Evolutionary conservation across 2,888 invertebrate genomes (phyloP), one percentile per base, ranked within the genome.

Genomic region (Conomelus anceps): DNA sequence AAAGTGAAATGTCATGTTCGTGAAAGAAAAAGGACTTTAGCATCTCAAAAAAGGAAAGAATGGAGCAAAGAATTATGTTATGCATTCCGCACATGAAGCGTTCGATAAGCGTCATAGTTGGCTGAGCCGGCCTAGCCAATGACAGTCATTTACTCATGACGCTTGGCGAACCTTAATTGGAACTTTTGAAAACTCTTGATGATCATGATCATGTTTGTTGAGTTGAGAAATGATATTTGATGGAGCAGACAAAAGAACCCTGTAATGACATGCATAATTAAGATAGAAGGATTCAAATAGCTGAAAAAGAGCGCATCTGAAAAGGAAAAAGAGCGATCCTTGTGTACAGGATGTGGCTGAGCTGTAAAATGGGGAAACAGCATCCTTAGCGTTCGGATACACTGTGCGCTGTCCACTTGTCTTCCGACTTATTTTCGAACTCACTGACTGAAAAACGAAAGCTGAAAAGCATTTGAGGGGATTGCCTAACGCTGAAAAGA

Each of bases 371-470:
- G 34, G 63, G 63, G 13, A 13, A 63, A 63, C 63, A 63, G 63
- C 11, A 63, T 63, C 63, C 20, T 63, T 63, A 63, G 63, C n/a
- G 63, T n/a, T 20, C 34, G 34, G 34, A 34, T 34, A 6, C 34
- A 34, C 34, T 34, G 34, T 63, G 63, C 63, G 63, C n/a, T 63
- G 63, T n/a, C 63, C 63, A 63, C n/a, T 20, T n/a, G 11, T 63
- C 11, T 9, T 63, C n/a, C n/a, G n/a, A n/a, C n/a, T n/a, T n/a
- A n/a, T 63, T 63, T 34, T 34, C 87, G 23, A 23, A 23, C 6
- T 86, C 86, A 86, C 26, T 87, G 87, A 34, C 87, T 87, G 87
- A 29, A 87, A 87, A 87, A 87, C 22, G 29, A 24, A 24, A 29
- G 23, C 87, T 87, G 87, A 87, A 87, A 87, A 87, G 23, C 87